Conservation (phyloP, 2,113 vertebrate genomes). For the Laticauda colubrina region DNA sequence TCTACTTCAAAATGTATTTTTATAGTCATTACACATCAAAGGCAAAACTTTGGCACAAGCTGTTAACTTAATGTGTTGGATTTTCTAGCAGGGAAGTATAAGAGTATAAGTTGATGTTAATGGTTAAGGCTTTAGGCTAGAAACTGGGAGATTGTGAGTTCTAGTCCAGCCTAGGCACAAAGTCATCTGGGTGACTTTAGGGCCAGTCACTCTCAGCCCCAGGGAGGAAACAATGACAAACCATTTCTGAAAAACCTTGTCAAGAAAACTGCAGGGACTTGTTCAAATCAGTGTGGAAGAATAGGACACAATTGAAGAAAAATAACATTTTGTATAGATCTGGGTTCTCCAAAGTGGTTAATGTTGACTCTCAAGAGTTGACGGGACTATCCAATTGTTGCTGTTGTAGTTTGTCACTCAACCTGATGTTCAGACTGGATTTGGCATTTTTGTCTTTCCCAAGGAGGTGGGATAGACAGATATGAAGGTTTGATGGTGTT, state of each 20-base stretch:
- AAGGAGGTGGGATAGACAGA: too few relatives aligned
- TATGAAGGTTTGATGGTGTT: too few relatives aligned
- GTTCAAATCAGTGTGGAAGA: not conserved
- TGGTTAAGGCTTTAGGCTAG: not conserved
- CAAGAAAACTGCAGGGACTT: not conserved
- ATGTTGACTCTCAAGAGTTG: not conserved
- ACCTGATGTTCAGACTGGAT: too few relatives aligned
- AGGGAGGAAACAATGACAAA: not conserved
- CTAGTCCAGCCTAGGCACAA: not conserved
- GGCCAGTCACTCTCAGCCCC: not conserved
- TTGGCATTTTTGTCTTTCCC: too few relatives aligned
- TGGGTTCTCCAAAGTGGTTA: not conserved
- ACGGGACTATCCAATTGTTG: not conserved
- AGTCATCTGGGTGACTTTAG: not conserved
- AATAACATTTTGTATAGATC: not conserved
- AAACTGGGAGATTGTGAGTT: not conserved
- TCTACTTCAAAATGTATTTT: constrained; percentile 36
- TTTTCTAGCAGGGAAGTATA: not conserved
- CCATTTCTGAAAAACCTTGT: too few relatives aligned
- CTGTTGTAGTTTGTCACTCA: too few relatives aligned
- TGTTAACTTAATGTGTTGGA: not conserved
- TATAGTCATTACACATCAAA: not conserved
- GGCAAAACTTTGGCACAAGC: not conserved
- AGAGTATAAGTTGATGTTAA: not conserved
- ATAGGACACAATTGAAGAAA: not conserved